Conservation (phyloP, 2,113 vertebrate genomes). For the Scalopus aquaticus region DNA sequence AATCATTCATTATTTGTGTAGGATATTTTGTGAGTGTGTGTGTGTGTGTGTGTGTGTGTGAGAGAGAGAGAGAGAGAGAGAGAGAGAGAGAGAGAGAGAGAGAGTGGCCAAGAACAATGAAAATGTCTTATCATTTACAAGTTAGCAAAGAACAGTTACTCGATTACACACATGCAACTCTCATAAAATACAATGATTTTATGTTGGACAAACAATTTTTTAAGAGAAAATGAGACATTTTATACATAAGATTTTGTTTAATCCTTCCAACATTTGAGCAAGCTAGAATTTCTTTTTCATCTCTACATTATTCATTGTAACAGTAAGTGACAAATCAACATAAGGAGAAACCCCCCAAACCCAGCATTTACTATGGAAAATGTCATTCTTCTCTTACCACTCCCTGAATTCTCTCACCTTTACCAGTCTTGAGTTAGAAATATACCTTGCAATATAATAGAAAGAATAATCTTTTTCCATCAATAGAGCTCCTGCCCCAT, state of each 20-base stretch:
- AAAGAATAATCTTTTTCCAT: not conserved
- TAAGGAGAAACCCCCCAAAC: not conserved
- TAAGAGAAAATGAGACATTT: not conserved
- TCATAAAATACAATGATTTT: not conserved
- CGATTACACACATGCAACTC: not conserved
- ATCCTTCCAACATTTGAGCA: not conserved
- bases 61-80: too few relatives aligned
- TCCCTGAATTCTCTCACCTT: not conserved
- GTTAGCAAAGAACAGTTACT: not conserved
- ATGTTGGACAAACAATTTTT: not conserved
- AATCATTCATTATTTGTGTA: not conserved
- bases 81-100: too few relatives aligned
- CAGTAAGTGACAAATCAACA: not conserved
- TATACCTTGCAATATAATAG: not conserved
- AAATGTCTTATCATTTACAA: not conserved
- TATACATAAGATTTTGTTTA: not conserved
- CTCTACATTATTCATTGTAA: not conserved
- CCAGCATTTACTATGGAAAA: not conserved
- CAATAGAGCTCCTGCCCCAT: not conserved
- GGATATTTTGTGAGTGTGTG: not conserved
- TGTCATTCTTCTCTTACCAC: not conserved
- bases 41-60: not conserved
- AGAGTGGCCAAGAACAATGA: rapidly evolving
- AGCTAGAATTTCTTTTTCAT: not conserved
- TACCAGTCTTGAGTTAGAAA: not conserved